Percentiles rank a stretch among this genome's conserved stretches.
phyloP scores from a whole-genome alignment of 2,888 invertebrate species.

The Xylocampa areola region DNA sequence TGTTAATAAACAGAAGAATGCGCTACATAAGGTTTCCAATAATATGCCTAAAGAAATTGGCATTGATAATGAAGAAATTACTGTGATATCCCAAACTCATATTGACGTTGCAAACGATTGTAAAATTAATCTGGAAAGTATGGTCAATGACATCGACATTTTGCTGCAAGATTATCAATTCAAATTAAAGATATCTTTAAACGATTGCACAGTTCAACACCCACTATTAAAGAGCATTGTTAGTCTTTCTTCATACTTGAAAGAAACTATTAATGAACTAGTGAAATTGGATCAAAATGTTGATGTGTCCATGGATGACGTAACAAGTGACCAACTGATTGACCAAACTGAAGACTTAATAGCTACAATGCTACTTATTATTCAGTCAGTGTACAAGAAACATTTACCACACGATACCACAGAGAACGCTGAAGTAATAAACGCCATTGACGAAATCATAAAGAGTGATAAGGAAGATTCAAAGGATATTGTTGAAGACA shows the following conservation, averaged over 20 bases:
- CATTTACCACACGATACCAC: slow-evolving; percentile 72
- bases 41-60: slow-evolving; percentile 74
- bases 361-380: slow-evolving; percentile 75
- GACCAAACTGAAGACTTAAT: slow-evolving; percentile 78
- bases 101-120: slow-evolving; percentile 76
- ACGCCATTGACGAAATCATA: slow-evolving; percentile 79
- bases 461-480: slow-evolving; percentile 79
- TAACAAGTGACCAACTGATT: slow-evolving; percentile 59
- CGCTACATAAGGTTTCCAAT: slow-evolving; percentile 73
- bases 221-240: slow-evolving; percentile 75
- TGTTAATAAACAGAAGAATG: slow-evolving; percentile 79
- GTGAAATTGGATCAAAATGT: slow-evolving; percentile 65
- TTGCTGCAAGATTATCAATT: slow-evolving; percentile 76
- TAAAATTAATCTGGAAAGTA: slow-evolving; percentile 67
- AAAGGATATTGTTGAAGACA: slow-evolving; percentile 89
- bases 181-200: slow-evolving; percentile 65
- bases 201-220: slow-evolving; percentile 68
- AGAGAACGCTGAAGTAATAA: slow-evolving; percentile 73
- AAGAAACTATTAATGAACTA: slow-evolving; percentile 64
- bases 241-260: slow-evolving; percentile 71
- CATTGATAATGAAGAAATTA: slow-evolving; percentile 55
- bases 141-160: slow-evolving; percentile 67
- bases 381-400: slow-evolving; percentile 82
- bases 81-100: slow-evolving; percentile 75
- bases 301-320: slow-evolving; percentile 69